Conservation (phyloP, 2,113 vertebrate species). For the Malaclemys terrapin region DNA sequence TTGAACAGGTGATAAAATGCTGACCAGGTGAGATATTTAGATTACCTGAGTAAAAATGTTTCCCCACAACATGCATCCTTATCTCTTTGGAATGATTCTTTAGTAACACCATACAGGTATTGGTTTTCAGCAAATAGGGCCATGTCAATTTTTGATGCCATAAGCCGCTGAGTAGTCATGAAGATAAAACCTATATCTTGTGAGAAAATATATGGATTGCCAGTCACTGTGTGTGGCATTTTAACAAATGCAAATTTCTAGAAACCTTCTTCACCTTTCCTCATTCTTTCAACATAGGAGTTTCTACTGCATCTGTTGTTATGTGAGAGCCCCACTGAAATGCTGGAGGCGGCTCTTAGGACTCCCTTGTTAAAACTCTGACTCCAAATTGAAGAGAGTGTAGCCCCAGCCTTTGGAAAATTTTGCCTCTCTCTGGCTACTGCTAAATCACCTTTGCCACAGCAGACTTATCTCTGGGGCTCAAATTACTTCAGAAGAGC, state of each 20-base stretch:
- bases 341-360: background rate
- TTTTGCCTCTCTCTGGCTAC: background rate
- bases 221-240: background rate
- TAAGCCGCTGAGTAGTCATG: background rate
- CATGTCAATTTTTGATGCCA: background rate
- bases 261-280: background rate
- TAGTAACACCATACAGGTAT: background rate
- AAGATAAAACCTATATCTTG: background rate
- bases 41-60: background rate
- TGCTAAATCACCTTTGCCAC: background rate
- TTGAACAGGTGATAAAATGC: background rate
- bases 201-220: background rate
- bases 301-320: background rate
- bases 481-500: background rate
- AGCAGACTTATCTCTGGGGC: background rate
- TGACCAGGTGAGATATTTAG: background rate
- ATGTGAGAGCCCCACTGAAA: background rate
- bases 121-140: background rate
- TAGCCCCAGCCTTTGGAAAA: background rate
- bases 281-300: background rate
- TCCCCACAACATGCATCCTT: accelerated
- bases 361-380: background rate
- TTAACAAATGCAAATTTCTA: background rate
- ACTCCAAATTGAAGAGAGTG: background rate
- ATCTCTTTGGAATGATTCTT: accelerated